Conservation (phyloP, 2,113 vertebrate species). For the Arizona elegans region DNA sequence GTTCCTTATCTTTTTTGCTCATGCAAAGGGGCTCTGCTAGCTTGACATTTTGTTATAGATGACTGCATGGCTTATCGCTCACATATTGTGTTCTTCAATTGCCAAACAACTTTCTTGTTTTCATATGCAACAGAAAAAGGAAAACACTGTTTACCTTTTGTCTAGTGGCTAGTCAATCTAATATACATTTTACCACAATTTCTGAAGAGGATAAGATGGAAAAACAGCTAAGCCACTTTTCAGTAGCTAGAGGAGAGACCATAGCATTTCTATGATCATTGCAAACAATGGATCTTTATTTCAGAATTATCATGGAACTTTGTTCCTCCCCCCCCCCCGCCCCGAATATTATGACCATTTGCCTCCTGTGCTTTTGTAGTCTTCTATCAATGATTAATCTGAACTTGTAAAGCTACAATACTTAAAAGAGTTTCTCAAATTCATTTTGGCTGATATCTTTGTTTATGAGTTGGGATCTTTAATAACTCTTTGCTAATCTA, state of each 20-base stretch:
- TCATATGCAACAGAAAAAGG: not conserved
- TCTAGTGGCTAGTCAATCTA: not conserved
- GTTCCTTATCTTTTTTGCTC: not conserved
- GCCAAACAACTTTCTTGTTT: not conserved
- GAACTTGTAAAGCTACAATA: not conserved
- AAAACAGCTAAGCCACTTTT: not conserved
- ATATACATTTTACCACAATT: not conserved
- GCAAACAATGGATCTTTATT: not conserved
- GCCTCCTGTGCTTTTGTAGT: not conserved
- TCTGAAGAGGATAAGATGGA: not conserved
- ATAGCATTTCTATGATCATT: not conserved
- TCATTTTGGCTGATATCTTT: not conserved
- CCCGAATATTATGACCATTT: not conserved
- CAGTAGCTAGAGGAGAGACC: not conserved
- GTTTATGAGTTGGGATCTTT: not conserved
- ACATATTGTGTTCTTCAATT: not conserved
- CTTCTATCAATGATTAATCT: not conserved
- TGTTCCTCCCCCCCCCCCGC: not conserved
- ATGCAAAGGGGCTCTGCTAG: not conserved
- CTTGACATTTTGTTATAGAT: not conserved
- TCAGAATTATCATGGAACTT: not conserved
- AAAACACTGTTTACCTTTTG: not conserved
- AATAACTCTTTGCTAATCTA: not conserved
- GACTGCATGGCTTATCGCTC: not conserved
- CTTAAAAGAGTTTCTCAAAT: not conserved